Base-by-base conservation (phyloP, 2,113 vertebrate species). In the Heterocephalus glaber region DNA sequence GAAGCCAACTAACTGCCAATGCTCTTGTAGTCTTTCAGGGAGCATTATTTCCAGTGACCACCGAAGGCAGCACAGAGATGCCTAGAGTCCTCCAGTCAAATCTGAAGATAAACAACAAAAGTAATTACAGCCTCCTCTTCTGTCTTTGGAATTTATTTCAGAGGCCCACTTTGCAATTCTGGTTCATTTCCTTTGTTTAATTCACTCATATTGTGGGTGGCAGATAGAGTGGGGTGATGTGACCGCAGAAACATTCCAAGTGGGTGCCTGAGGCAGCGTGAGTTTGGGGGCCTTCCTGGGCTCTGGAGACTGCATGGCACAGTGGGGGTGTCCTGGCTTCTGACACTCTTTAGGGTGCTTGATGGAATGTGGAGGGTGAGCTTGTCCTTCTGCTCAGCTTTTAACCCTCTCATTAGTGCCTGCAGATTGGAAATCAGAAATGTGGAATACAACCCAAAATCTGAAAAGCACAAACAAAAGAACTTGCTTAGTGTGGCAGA, bases 111-210 rank as follows among this genome's bases (percentile, higher is more conserved):
- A 82, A 58, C 52, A 47, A 33, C 33, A 47, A 30, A 77, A 90
- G 44, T 19, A 76, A 38, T 35, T 54, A 9, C 26, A 13, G 14
- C 30, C 16, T 76, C 66, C 79, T 87, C 49, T 26, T 14, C 35
- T 1, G 28, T 30, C 94, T 80, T 83, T 81, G 95, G 94, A 94
- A 96, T 92, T 41, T 54, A 66, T 92, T 92, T 61, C 10, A 61
- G 93, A 61, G 61, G 72, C 84, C 63, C 20, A 5, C 54, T 95
- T 49, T 72, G 89, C 86, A 63, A 1, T 52, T 66, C 85, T 96
- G 96, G 94, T 61, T 52, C 20, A 9, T 72, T 95, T 70, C 82
- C 54, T 96, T 97, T 96, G 96, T 91, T 91, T 90, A 60, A n/a
- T n/a, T 89, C 86, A 52, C 74, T 94, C 7, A n/a, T 28, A 30